These are phyloP conservation scores for Semaprochilodus insignis DNA, from an alignment of 2,797 vertebrate genomes.

Conservation along the genomic window DNA sequence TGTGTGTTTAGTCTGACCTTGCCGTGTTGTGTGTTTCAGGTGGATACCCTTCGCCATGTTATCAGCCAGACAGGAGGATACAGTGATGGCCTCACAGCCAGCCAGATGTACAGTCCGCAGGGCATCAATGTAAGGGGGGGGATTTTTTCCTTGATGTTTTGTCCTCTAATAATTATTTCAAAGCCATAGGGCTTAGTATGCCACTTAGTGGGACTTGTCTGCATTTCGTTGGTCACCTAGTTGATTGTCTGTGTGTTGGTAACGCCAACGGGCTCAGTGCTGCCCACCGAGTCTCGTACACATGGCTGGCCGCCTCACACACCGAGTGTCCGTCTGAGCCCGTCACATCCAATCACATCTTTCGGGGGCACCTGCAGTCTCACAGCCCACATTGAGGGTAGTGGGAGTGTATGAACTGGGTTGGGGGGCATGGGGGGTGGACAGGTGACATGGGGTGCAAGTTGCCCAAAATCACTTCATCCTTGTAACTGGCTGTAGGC, in stretches of 20 bases:
- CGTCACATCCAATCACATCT: slow-evolving; percentile 88
- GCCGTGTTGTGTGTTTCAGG: slow-evolving; percentile 85
- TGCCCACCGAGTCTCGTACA: slow-evolving; percentile 70
- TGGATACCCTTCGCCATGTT: slow-evolving; percentile 99
- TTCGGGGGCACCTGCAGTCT: slow-evolving; percentile 86
- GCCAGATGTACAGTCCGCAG: slow-evolving; percentile 99
- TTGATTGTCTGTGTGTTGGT: slow-evolving; percentile 83
- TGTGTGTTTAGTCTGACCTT: slow-evolving; percentile 71
- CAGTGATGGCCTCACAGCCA: slow-evolving; percentile 98
- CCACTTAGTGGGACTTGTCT: slow-evolving; percentile 89
- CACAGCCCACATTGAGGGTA: slow-evolving; percentile 67
- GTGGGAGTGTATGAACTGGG: background rate
- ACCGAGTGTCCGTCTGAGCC: slow-evolving; percentile 82
- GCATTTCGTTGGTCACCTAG: slow-evolving; percentile 84
- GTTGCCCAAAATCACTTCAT: slow-evolving; percentile 62
- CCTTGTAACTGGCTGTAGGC: slow-evolving; percentile 62
- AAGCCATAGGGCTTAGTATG: slow-evolving; percentile 89
- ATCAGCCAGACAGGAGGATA: slow-evolving; percentile 99
- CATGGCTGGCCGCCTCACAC: slow-evolving; percentile 72
- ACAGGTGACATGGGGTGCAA: slow-evolving; percentile 86
- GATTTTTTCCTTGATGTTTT: slow-evolving; percentile 61
- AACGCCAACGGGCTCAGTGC: slow-evolving; percentile 78
- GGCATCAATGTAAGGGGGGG: slow-evolving; percentile 95
- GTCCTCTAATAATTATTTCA: slow-evolving; percentile 90
- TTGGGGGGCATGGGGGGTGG: slow-evolving; percentile 34